phyloP scores from a whole-genome alignment of 2,888 invertebrate genomes.

The Drosophila anceps region DNA sequence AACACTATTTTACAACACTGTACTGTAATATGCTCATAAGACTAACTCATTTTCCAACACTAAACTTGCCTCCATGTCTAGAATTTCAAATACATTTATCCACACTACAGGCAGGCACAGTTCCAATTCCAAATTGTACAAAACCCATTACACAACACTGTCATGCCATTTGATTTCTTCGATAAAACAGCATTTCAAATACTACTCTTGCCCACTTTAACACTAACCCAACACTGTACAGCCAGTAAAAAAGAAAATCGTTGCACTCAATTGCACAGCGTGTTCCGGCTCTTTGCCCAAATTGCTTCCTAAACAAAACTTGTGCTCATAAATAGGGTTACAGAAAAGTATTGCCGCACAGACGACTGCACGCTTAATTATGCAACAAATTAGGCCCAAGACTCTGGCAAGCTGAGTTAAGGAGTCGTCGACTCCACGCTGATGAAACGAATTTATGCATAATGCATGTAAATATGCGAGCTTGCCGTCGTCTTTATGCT shows the following conservation, averaged over 20 bases:
- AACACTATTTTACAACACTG: too few relatives aligned
- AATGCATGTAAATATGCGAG: slow-evolving; percentile 70
- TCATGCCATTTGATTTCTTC: neutral
- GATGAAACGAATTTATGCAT: slow-evolving; percentile 78
- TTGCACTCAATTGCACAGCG: slow-evolving; percentile 29
- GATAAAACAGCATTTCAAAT: neutral
- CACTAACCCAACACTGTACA: slow-evolving; percentile 7
- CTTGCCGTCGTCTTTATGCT: slow-evolving; percentile 37
- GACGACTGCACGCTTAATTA: slow-evolving; percentile 75
- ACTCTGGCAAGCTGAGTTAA: slow-evolving; percentile 42
- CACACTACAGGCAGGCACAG: neutral
- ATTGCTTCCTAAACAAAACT: slow-evolving; percentile 49
- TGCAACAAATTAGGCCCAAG: slow-evolving; percentile 79
- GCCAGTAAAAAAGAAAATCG: neutral
- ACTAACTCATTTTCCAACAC: neutral
- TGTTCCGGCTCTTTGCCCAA: slow-evolving; percentile 34
- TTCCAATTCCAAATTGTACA: neutral
- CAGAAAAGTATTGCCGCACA: slow-evolving; percentile 43
- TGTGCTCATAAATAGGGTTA: slow-evolving; percentile 13
- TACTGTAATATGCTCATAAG: too few relatives aligned
- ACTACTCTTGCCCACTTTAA: neutral
- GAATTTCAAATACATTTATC: neutral
- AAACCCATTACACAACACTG: neutral
- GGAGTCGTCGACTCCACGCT: slow-evolving; percentile 41
- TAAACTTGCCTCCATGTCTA: neutral